phyloP scores from a whole-genome alignment of 2,797 vertebrate genomes.

The Schizopygopsis malacanthus region DNA sequence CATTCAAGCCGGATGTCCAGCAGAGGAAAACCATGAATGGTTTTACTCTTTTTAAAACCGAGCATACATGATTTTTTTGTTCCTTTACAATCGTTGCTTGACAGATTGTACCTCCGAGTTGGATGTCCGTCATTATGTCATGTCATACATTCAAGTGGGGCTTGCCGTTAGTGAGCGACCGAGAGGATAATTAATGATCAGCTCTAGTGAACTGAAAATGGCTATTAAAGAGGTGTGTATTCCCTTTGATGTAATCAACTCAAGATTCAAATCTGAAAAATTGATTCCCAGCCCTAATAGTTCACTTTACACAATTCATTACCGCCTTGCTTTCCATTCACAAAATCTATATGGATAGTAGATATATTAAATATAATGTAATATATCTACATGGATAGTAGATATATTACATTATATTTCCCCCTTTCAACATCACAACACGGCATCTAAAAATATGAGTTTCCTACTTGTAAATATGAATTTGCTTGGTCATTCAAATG shows the following conservation, averaged over 20 bases:
- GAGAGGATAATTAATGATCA: not conserved
- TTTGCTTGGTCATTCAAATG: not conserved
- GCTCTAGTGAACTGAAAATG: not conserved
- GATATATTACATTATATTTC: not conserved
- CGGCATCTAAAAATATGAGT: too few relatives aligned
- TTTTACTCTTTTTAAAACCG: slow-evolving; percentile 18
- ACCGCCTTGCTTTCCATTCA: not conserved
- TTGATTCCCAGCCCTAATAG: not conserved
- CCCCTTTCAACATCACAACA: not conserved
- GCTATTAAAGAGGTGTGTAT: not conserved
- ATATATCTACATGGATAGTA: not conserved
- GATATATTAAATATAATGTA: not conserved
- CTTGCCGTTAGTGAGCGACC: not conserved
- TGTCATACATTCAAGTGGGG: not conserved
- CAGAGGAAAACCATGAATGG: slow-evolving; percentile 14
- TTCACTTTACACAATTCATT: not conserved
- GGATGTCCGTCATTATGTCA: not conserved
- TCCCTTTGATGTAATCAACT: not conserved
- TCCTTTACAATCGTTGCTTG: not conserved
- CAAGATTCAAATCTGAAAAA: not conserved
- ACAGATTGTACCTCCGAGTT: not conserved
- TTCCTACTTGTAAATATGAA: not conserved
- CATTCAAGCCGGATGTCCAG: slow-evolving; percentile 31
- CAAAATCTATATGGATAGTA: not conserved
- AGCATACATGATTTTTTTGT: not conserved